These are phyloP conservation scores for Acleris emargana DNA, from an alignment of 2,888 invertebrate genomes.

Conservation along the genomic window DNA sequence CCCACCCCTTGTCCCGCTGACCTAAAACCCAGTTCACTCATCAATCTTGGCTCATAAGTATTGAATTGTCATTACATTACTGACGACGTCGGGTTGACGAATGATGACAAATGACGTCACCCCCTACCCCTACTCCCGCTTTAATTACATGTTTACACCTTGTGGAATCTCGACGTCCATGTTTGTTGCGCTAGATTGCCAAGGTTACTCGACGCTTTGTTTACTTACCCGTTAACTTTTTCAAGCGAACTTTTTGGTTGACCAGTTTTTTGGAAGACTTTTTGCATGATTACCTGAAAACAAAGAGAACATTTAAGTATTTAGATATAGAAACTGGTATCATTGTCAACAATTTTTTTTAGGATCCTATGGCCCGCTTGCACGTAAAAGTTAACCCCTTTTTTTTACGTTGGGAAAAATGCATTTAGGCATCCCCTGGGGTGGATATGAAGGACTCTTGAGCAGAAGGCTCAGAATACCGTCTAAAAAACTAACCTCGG, in stretches of 20 bases:
- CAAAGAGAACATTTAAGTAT: neutral
- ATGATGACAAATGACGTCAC: slow-evolving; percentile 16
- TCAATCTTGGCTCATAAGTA: slow-evolving; percentile 9
- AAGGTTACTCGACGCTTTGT: slow-evolving; percentile 5
- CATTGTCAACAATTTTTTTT: too few relatives aligned
- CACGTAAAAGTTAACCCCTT: too few relatives aligned
- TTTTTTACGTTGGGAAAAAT: too few relatives aligned
- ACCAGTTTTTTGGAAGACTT: neutral
- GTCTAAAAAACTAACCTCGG: too few relatives aligned
- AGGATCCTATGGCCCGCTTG: too few relatives aligned
- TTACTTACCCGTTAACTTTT: neutral
- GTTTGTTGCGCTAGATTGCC: slow-evolving; percentile 5
- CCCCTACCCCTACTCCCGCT: slow-evolving; percentile 11
- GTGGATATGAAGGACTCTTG: too few relatives aligned
- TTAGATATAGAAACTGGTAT: neutral
- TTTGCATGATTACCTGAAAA: neutral
- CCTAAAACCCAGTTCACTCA: slow-evolving; percentile 2
- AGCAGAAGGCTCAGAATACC: too few relatives aligned
- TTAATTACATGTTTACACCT: slow-evolving; percentile 9
- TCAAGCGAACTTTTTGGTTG: neutral
- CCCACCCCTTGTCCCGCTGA: neutral
- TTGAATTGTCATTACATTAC: slow-evolving; percentile 21
- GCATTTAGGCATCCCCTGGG: too few relatives aligned
- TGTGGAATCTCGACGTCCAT: neutral
- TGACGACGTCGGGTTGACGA: slow-evolving; percentile 4